Percentiles rank a stretch among this genome's conserved stretches.
These are phyloP conservation scores for Teleogryllus occipitalis DNA, from an alignment of 1,140 invertebrate species.

Conservation along the genomic window DNA sequence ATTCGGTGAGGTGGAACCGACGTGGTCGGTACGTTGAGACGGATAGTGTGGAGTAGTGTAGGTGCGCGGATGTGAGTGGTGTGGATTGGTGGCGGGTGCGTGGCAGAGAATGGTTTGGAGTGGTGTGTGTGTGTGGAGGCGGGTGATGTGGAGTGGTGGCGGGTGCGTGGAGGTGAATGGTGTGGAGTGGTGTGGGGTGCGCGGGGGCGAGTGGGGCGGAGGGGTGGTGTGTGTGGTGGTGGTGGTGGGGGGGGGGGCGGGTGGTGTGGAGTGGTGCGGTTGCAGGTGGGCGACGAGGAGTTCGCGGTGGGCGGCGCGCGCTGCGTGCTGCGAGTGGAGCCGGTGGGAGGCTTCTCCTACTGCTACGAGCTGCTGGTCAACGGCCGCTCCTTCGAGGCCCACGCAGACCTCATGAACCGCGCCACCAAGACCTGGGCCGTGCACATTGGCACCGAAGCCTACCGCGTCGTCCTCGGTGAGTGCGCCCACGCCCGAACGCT, in stretches of 20 bases:
- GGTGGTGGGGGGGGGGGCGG: background rate
- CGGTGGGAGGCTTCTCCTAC: slow-evolving; percentile 69
- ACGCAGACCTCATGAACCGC: slow-evolving; percentile 65
- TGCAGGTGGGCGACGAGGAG: slow-evolving; percentile 52
- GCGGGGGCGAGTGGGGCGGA: background rate
- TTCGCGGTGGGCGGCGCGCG: slow-evolving; percentile 45
- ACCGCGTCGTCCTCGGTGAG: slow-evolving; percentile 64
- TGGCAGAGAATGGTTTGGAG: slow-evolving; percentile 45
- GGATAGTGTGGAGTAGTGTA: no score
- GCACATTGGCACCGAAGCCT: slow-evolving; percentile 35
- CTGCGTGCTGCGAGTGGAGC: slow-evolving; percentile 55
- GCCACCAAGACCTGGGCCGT: slow-evolving; percentile 55
- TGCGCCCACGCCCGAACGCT: background rate
- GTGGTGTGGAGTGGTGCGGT: background rate
- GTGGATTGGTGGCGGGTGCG: no score
- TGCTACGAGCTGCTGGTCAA: slow-evolving; percentile 65
- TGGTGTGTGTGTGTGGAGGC: background rate
- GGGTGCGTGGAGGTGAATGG: background rate
- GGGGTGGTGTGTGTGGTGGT: background rate
- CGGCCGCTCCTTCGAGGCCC: slow-evolving; percentile 68
- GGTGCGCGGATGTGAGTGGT: no score
- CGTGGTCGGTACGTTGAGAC: no score
- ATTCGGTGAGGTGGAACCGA: no score
- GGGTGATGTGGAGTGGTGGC: background rate
- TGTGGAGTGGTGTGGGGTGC: background rate